Evolutionary conservation across 1,140 invertebrate genomes (phyloP).

Genomic region (Tetramorium parvispinum): DNA sequence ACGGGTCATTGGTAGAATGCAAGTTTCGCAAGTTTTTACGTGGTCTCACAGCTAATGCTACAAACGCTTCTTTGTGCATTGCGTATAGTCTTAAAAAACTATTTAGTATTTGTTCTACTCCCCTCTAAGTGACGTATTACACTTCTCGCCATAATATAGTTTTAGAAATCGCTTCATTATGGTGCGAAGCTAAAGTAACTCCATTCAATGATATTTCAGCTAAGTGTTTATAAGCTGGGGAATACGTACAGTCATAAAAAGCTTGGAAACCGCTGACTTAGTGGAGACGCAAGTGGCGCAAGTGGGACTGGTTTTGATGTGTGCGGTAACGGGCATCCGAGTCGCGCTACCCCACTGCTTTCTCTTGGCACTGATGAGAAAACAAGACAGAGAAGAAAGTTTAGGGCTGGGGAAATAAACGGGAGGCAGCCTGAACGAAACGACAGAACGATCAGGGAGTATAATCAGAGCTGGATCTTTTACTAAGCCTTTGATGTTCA

Average conservation of each 20-base stretch:
- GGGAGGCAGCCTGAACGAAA: slow-evolving; percentile 13
- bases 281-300: not conserved
- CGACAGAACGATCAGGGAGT: not conserved
- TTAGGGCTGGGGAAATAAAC: slow-evolving; percentile 18
- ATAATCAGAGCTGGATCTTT: not conserved
- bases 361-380: slow-evolving; percentile 23
- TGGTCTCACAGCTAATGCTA: too few species aligned
- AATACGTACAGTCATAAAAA: slow-evolving; percentile 33
- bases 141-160: not conserved
- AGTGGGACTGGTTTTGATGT: slow-evolving; percentile 34
- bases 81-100: not conserved
- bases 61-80: not conserved
- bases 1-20: not conserved
- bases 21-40: not conserved
- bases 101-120: not conserved
- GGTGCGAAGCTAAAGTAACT: not conserved
- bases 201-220: not conserved
- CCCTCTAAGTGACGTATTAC: not conserved
- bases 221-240: slow-evolving; percentile 20
- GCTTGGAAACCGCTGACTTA: not conserved
- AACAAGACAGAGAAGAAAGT: not conserved
- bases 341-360: not conserved
- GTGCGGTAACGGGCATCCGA: not conserved
- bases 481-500: not conserved
- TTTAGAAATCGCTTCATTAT: not conserved